Conservation (phyloP, 2,113 vertebrate species). For the Philantomba maxwellii region DNA sequence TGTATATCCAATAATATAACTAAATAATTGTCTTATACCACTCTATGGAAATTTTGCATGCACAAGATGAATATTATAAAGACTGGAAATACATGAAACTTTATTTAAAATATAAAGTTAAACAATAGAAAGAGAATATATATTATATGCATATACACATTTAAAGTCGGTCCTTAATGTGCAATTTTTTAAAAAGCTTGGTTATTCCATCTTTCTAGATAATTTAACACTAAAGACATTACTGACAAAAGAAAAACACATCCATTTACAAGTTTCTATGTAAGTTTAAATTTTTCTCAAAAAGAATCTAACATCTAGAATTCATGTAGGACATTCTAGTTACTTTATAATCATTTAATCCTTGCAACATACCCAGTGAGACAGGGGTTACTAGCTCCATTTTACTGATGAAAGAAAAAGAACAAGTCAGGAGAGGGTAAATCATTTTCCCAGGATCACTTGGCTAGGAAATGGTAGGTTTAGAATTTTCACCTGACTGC, state of each 20-base stretch:
- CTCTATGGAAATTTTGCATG: neutral
- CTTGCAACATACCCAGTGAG: neutral
- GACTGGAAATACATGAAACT: neutral
- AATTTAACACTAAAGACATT: neutral
- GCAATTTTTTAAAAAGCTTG: neutral
- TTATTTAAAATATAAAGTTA: neutral
- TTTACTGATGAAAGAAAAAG: neutral
- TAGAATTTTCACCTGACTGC: neutral
- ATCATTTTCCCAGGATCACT: neutral
- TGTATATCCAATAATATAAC: neutral
- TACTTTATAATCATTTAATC: neutral
- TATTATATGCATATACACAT: neutral
- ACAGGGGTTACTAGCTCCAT: neutral
- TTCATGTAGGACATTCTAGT: neutral
- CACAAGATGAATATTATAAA: neutral
- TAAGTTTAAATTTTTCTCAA: constrained; percentile 4
- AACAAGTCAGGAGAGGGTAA: neutral
- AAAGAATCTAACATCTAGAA: neutral
- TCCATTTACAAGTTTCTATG: neutral
- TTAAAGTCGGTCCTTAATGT: neutral
- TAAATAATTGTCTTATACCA: neutral
- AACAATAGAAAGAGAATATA: neutral
- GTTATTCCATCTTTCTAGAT: neutral
- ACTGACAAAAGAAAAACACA: neutral
- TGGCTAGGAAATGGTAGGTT: neutral